These are phyloP conservation scores for Cebus imitator DNA, from an alignment of 2,113 vertebrate species.

Conservation along the genomic window DNA sequence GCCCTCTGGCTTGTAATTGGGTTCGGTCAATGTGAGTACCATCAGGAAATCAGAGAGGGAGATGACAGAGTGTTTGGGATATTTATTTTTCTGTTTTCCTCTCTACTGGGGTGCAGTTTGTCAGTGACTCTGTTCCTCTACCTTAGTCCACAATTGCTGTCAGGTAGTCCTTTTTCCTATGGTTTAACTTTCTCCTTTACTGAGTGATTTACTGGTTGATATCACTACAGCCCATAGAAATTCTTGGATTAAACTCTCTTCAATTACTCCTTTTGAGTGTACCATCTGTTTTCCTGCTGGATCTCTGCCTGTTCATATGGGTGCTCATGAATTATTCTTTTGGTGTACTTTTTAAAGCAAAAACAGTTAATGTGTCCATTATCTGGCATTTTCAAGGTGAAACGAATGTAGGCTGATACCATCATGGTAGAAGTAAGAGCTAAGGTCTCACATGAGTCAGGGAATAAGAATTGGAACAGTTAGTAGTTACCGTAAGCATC, in stretches of 20 bases:
- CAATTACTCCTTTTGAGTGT: neutral
- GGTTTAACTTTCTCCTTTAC: neutral
- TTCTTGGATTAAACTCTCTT: slow-evolving; percentile 1
- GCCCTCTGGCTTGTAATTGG: neutral
- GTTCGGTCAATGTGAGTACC: neutral
- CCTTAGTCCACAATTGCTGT: neutral
- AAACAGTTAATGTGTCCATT: neutral
- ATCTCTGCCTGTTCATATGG: neutral
- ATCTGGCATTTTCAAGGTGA: neutral
- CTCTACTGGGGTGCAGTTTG: neutral
- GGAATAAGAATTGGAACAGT: neutral
- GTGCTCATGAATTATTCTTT: neutral
- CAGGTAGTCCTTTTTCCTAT: neutral
- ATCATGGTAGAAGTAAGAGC: neutral
- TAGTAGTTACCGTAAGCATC: neutral
- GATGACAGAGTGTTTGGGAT: neutral
- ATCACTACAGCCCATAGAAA: neutral
- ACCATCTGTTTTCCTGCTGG: neutral
- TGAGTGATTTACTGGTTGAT: neutral
- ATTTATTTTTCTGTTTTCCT: neutral
- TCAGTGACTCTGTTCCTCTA: neutral
- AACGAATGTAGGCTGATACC: neutral
- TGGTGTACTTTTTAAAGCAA: neutral
- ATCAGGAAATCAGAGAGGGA: neutral
- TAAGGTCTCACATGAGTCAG: neutral